These are phyloP conservation scores for Anhinga rufa DNA, from an alignment of 2,113 vertebrate genomes.

Conservation along the genomic window DNA sequence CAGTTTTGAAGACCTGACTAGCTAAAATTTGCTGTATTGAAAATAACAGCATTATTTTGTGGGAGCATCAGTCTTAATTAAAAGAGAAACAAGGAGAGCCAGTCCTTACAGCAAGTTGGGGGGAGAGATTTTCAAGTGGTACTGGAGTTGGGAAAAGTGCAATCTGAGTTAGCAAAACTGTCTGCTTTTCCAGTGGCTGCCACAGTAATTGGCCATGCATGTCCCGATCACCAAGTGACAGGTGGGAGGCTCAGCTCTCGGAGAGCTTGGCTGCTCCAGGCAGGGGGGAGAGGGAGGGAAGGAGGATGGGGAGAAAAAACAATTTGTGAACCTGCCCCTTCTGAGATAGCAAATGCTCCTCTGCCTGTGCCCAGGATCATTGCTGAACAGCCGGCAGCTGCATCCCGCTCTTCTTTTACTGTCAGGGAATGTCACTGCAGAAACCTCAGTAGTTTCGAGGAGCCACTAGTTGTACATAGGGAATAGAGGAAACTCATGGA, in stretches of 20 bases:
- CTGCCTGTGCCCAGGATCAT: background rate
- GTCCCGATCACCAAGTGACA: background rate
- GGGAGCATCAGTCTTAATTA: background rate
- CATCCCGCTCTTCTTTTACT: background rate
- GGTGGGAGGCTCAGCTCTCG: background rate
- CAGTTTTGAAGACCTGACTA: background rate
- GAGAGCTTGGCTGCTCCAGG: background rate
- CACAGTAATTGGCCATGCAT: background rate
- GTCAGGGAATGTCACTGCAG: background rate
- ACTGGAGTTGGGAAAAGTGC: background rate
- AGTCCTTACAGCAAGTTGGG: background rate
- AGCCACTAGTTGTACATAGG: background rate
- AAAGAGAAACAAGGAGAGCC: background rate
- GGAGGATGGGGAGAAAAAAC: background rate
- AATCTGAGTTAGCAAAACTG: background rate
- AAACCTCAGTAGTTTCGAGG: background rate
- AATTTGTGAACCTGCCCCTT: constrained; percentile 36
- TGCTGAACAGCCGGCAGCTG: background rate
- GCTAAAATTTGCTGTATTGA: background rate
- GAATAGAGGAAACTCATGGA: background rate
- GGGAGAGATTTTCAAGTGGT: background rate
- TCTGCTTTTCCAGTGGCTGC: constrained; percentile 9
- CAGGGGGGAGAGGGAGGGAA: background rate
- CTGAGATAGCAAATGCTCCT: background rate
- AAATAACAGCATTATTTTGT: background rate